Conservation (phyloP, 2,888 invertebrate species). For the Ennomos quercinarius region DNA sequence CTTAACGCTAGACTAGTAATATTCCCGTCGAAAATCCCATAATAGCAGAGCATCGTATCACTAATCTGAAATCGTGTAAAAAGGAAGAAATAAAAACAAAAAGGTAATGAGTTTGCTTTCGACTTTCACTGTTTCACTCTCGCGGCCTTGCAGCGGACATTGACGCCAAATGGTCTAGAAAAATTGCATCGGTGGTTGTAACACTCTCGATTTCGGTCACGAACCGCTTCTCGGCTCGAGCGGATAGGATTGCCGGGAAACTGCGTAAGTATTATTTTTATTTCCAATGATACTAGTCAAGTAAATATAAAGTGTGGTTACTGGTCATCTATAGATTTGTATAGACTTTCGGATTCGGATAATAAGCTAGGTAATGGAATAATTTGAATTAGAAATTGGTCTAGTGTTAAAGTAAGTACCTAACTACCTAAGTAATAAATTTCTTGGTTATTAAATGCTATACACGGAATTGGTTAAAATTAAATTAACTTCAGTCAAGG, state of each 20-base stretch:
- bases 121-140: constrained; percentile 78
- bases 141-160: constrained; percentile 66
- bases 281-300: background rate
- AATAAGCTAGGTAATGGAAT: no score
- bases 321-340: no score
- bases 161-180: constrained; percentile 58
- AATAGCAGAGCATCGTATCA: constrained; percentile 12
- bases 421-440: no score
- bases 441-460: no score
- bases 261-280: constrained; percentile 2
- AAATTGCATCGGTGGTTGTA: constrained; percentile 56
- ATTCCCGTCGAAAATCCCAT: background rate
- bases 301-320: background rate
- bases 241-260: constrained; percentile 9
- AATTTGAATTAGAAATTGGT: no score
- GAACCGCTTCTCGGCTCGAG: constrained; percentile 35
- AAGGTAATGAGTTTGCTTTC: constrained; percentile 62
- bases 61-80: constrained; percentile 35
- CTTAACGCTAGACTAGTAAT: no score
- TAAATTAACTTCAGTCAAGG: constrained; percentile 6
- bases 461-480: background rate
- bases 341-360: no score
- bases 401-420: no score
- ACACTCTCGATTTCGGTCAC: constrained; percentile 59
- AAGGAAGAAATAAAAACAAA: constrained; percentile 52